Evolutionary conservation across 1,140 invertebrate species (phyloP).

Genomic region (Tetragonula clypearis): DNA sequence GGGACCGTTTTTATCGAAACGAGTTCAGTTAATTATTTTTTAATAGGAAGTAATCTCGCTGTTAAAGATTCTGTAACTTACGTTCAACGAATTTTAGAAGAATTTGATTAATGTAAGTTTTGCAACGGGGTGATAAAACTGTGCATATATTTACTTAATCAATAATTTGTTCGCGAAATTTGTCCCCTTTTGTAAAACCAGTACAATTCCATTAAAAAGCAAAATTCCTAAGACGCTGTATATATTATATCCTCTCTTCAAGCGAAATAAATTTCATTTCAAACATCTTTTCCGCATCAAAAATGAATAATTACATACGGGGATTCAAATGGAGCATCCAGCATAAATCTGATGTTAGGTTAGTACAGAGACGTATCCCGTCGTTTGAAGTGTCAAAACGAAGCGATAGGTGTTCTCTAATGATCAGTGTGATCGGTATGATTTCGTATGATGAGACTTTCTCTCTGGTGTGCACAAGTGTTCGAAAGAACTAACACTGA

Average conservation of each 20-base stretch:
- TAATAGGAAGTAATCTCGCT: too few species aligned
- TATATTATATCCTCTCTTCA: background rate
- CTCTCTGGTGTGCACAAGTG: too few species aligned
- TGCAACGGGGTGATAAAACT: too few species aligned
- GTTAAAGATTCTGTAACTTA: too few species aligned
- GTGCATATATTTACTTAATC: too few species aligned
- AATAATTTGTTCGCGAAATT: too few species aligned
- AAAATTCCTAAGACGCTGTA: background rate
- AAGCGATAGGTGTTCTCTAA: background rate
- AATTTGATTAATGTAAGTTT: too few species aligned
- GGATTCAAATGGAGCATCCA: rapidly evolving
- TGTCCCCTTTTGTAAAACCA: background rate
- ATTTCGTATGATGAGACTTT: background rate
- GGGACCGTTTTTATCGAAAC: too few species aligned
- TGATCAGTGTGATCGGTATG: background rate
- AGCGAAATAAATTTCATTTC: background rate
- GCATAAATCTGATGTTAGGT: background rate
- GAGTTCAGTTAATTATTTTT: too few species aligned
- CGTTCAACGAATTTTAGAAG: too few species aligned
- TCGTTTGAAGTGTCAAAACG: background rate
- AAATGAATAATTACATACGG: background rate
- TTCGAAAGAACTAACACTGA: background rate
- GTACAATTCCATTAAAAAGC: background rate
- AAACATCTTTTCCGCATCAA: background rate
- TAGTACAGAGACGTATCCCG: background rate